phyloP scores from a whole-genome alignment of 1,140 invertebrate species.

The Chrysoperla carnea region DNA sequence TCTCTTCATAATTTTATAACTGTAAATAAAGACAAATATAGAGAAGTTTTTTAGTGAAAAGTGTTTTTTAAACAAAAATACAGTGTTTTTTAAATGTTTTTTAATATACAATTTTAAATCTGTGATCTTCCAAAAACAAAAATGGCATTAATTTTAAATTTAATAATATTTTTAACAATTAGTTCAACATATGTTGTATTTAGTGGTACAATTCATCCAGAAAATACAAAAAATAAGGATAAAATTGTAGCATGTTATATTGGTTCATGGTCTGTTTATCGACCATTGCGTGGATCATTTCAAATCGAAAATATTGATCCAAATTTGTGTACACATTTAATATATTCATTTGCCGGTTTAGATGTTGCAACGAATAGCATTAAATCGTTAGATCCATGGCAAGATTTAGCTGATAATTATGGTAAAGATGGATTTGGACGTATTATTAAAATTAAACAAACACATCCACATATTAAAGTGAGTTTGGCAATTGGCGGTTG shows the following conservation, averaged over 20 bases:
- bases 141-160: too few relatives aligned
- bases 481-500: constrained; percentile 72
- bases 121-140: too few relatives aligned
- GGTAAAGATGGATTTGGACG: constrained; percentile 53
- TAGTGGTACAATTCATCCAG: too few relatives aligned
- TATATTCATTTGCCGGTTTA: constrained; percentile 75
- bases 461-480: constrained; percentile 57
- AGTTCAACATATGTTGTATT: too few relatives aligned
- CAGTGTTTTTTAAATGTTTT: too few relatives aligned
- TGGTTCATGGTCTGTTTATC: constrained; percentile 59
- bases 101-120: too few relatives aligned
- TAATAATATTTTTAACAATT: too few relatives aligned
- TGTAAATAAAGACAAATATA: too few relatives aligned
- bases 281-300: constrained; percentile 42
- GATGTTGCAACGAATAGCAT: constrained; percentile 44
- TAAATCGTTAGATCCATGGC: constrained; percentile 48
- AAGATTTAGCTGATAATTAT: constrained; percentile 55
- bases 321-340: constrained; percentile 67
- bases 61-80: too few relatives aligned
- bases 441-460: constrained; percentile 41
- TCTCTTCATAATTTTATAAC: too few relatives aligned
- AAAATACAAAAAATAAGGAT: constrained; percentile 18
- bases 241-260: constrained; percentile 64
- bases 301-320: constrained; percentile 52
- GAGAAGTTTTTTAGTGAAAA: too few relatives aligned